These are phyloP conservation scores for Ceratoteleas bidentatus DNA, from an alignment of 1,140 invertebrate genomes.

Conservation along the genomic window DNA sequence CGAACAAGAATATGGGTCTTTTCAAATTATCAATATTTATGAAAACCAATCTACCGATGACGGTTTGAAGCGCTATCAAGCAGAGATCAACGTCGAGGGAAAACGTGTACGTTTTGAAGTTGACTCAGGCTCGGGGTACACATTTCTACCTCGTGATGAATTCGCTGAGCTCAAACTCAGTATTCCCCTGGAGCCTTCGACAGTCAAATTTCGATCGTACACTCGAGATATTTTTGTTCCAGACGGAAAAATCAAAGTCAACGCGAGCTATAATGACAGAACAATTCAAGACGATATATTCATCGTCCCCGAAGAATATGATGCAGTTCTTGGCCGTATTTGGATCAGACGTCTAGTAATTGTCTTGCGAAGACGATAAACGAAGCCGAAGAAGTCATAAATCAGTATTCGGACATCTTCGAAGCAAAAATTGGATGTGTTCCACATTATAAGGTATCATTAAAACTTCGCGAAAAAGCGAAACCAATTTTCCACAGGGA, in stretches of 20 bases:
- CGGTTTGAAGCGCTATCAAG: neutral
- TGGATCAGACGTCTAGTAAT: no score
- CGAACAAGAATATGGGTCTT: conserved; percentile 7
- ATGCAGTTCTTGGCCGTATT: conserved; percentile 30
- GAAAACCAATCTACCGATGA: conserved; percentile 3
- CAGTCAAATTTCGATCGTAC: conserved; percentile 48
- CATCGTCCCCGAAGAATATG: conserved; percentile 54
- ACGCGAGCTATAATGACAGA: conserved; percentile 6
- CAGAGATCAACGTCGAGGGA: conserved; percentile 22
- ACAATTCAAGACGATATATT: conserved; percentile 32
- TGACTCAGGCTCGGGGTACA: conserved; percentile 49
- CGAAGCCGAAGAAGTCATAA: conserved; percentile 33
- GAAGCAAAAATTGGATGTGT: conserved; percentile 60
- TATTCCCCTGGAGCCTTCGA: conserved; percentile 12
- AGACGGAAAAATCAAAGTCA: conserved; percentile 37
- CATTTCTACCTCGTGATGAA: conserved; percentile 34
- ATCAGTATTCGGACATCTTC: conserved; percentile 40
- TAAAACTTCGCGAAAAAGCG: conserved; percentile 43
- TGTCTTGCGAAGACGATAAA: no score
- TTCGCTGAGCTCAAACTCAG: conserved; percentile 11
- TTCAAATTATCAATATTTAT: conserved; percentile 24
- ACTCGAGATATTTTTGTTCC: conserved; percentile 44
- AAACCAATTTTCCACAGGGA: conserved; percentile 66
- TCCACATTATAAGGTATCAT: conserved; percentile 67
- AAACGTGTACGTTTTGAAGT: conserved; percentile 41